Percentiles rank a stretch among this genome's conserved stretches.
Evolutionary conservation across 2,797 vertebrate species (phyloP).

Genomic region (Aeoliscus strigatus): DNA sequence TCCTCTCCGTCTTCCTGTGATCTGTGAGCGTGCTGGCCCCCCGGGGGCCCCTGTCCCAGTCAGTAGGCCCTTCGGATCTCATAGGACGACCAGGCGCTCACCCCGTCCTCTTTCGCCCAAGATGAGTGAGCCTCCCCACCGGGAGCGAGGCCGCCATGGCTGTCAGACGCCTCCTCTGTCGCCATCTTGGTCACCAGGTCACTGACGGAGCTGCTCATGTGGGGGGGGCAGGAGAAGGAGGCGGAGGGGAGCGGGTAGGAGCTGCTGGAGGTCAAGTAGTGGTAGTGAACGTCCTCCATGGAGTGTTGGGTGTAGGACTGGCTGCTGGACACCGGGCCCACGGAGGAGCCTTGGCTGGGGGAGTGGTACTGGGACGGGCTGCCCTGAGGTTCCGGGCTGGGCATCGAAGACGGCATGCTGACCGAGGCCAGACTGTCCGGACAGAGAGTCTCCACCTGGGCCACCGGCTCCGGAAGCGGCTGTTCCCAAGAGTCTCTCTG

Average conservation of each 20-base stretch:
- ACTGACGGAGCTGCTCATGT: slow-evolving; percentile 68
- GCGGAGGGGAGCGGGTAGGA: slow-evolving; percentile 65
- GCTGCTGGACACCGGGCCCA: slow-evolving; percentile 57
- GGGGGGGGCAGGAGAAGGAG: slow-evolving; percentile 74
- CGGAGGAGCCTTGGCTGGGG: slow-evolving; percentile 67
- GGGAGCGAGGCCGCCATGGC: slow-evolving; percentile 37
- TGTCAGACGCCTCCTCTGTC: slow-evolving; percentile 68
- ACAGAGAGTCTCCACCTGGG: slow-evolving; percentile 73
- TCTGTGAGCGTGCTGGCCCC: too few species aligned
- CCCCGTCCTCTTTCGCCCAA: slow-evolving; percentile 85
- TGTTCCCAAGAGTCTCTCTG: slow-evolving; percentile 92
- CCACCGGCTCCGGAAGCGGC: slow-evolving; percentile 66
- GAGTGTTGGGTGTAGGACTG: slow-evolving; percentile 82
- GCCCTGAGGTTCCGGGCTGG: slow-evolving; percentile 68
- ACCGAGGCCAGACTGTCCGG: slow-evolving; percentile 67
- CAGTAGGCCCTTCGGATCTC: slow-evolving; percentile 84
- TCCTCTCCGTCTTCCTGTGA: too few species aligned
- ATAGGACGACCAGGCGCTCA: slow-evolving; percentile 79
- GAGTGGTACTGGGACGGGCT: slow-evolving; percentile 74
- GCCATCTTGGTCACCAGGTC: slow-evolving; percentile 80
- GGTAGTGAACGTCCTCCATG: slow-evolving; percentile 83
- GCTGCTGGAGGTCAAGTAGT: slow-evolving; percentile 54
- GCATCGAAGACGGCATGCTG: slow-evolving; percentile 65
- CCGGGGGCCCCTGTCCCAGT: too few species aligned
- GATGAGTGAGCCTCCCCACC: slow-evolving; percentile 58